A percentile compares a stretch with the other conserved stretches of the same genome.
These are phyloP conservation scores for Hycleus cichorii DNA, from an alignment of 1,140 invertebrate genomes.

Conservation along the genomic window DNA sequence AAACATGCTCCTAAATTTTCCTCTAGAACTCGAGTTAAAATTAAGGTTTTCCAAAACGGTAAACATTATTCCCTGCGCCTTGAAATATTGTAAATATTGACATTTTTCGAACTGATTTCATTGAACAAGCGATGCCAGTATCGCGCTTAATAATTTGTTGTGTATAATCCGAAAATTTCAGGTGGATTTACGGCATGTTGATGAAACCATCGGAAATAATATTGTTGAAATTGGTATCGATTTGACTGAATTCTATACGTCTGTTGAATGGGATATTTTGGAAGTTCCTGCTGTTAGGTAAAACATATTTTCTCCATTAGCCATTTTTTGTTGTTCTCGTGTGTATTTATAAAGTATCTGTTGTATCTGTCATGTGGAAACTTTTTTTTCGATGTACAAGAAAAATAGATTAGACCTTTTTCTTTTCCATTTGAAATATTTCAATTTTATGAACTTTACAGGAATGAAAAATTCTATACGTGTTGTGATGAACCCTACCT, in stretches of 20 bases:
- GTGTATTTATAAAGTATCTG: too few relatives aligned
- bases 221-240: conserved; percentile 85
- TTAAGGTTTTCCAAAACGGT: too few relatives aligned
- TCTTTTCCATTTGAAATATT: background rate
- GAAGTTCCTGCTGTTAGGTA: conserved; percentile 88
- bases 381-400: too few relatives aligned
- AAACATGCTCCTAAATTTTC: too few relatives aligned
- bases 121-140: too few relatives aligned
- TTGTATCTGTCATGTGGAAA: too few relatives aligned
- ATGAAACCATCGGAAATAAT: conserved; percentile 73
- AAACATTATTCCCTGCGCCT: too few relatives aligned
- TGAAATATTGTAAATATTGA: background rate
- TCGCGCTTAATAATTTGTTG: too few relatives aligned
- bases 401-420: too few relatives aligned
- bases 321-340: background rate
- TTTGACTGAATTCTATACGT: conserved; percentile 90
- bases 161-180: conserved; percentile 38
- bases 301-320: conserved; percentile 18
- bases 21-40: too few relatives aligned
- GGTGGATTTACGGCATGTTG: conserved; percentile 84
- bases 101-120: too few relatives aligned
- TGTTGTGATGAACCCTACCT: conserved; percentile 94
- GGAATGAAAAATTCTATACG: conserved; percentile 92
- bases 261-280: conserved; percentile 97
- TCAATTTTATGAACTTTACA: conserved; percentile 36